Evolutionary conservation across 2,113 vertebrate genomes (phyloP), one percentile per base, ranked within the genome.

Genomic region (Callochromis pleurospilus): DNA sequence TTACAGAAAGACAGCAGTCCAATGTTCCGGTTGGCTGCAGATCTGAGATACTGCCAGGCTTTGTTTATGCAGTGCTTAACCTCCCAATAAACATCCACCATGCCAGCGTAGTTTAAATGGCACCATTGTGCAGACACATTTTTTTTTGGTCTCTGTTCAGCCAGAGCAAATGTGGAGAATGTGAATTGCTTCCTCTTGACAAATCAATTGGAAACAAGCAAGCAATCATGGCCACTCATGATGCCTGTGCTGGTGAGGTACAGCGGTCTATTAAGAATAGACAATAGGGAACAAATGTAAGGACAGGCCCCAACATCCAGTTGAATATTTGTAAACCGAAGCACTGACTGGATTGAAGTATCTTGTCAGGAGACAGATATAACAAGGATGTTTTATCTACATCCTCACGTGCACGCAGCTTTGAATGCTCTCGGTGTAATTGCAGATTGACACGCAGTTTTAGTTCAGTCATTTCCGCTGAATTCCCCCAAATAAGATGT

Each of bases 191-290:
- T 87, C 77, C 89, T 90, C 82, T 88, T 79, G 55, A 90, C 80
- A 92, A 93, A 88, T 89, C 90, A 89, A 86, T 92, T 80, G 85
- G 80, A 92, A 92, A 89, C 68, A 75, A 92, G 82, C 60, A 79
- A 89, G 90, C 87, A 89, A 86, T 89, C 83, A 53, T 38, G 60
- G 17, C 55, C 54, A 17, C 68, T 86, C 86, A 65, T 51, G 68
- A 26, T 75, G 88, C 79, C 90, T 82, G 65, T 47, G 29, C 82
- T 40, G 62, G 15, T 70, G 55, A 53, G 80, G 36, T 45, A 70
- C 45, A 77, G 62, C 19, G 6, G 80, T 84, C 81, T 60, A 31
- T 84, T 80, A 83, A 68, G 33, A 45, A 24, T 6, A 42, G 47
- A 88, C 70, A 85, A 83, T 70, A 62, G 80, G 51, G 14, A 89